These are phyloP conservation scores for Argentina silus DNA, from an alignment of 2,797 vertebrate genomes.

Conservation along the genomic window DNA sequence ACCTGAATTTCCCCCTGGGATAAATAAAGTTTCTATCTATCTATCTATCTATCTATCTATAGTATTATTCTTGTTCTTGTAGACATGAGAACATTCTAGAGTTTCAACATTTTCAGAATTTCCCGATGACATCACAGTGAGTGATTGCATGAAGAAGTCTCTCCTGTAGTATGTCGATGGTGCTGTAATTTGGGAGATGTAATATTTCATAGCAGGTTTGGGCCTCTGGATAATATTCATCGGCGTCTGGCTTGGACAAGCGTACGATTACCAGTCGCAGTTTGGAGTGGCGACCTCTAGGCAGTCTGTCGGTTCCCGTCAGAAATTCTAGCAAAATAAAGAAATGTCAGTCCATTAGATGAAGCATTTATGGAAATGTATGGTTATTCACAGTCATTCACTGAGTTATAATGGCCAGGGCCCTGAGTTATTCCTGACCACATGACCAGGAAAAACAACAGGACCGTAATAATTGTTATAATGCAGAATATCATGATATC, in stretches of 20 bases:
- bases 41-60: too few species aligned
- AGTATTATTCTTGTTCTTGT: too few species aligned
- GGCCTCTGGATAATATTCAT: conserved; percentile 35
- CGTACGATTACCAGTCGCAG: conserved; percentile 22
- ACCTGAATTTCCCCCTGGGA: too few species aligned
- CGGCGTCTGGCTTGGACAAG: conserved; percentile 28
- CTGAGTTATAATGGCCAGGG: too few species aligned
- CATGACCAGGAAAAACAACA: not conserved
- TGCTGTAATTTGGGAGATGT: conserved; percentile 72
- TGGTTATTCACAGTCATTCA: not conserved
- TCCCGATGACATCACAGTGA: conserved; percentile 60
- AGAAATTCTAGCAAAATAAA: conserved; percentile 64
- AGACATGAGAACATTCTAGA: too few species aligned
- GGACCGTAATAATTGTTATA: not conserved
- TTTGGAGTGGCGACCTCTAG: conserved; percentile 22
- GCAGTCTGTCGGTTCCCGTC: conserved; percentile 63
- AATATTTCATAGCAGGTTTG: conserved; percentile 46
- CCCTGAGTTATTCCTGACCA: too few species aligned
- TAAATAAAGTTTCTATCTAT: too few species aligned
- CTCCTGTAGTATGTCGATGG: conserved; percentile 48
- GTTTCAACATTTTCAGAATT: not conserved
- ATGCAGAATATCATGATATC: too few species aligned
- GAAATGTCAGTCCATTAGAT: conserved; percentile 24
- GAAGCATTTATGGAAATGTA: not conserved
- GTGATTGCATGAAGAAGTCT: conserved; percentile 61